phyloP scores from a whole-genome alignment of 2,797 vertebrate genomes.

The Chiroxiphia lanceolata region DNA sequence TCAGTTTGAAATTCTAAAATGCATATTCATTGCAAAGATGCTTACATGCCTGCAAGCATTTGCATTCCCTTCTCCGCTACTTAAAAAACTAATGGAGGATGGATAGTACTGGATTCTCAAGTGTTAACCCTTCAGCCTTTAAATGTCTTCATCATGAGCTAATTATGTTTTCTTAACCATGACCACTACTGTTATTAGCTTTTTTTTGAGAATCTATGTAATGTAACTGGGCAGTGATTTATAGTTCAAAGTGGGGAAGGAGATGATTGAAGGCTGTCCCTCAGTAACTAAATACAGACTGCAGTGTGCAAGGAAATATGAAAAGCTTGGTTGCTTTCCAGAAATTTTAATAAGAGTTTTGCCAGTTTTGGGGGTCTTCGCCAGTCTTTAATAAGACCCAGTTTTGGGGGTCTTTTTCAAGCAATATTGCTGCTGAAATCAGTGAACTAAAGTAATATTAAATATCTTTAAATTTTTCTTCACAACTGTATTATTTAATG shows the following conservation, averaged over 20 bases:
- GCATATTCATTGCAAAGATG: background rate
- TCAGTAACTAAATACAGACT: background rate
- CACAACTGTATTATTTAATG: background rate
- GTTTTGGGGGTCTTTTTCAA: background rate
- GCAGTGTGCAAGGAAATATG: background rate
- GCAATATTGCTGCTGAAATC: background rate
- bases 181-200: background rate
- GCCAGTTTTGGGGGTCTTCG: background rate
- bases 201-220: background rate
- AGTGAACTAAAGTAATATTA: background rate
- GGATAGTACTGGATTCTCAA: background rate
- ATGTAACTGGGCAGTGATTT: constrained; percentile 25
- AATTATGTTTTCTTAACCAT: background rate
- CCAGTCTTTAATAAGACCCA: too few relatives aligned
- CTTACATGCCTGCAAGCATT: background rate
- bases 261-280: background rate
- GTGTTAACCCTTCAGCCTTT: background rate
- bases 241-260: background rate
- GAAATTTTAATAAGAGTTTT: background rate
- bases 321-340: background rate
- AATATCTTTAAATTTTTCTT: background rate
- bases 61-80: background rate
- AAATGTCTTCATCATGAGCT: background rate
- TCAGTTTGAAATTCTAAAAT: constrained; percentile 1
- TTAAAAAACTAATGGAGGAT: background rate